Evolutionary conservation across 2,888 invertebrate species (phyloP), one percentile per base, ranked within the genome.

Genomic region (Pterobdella sp.): DNA sequence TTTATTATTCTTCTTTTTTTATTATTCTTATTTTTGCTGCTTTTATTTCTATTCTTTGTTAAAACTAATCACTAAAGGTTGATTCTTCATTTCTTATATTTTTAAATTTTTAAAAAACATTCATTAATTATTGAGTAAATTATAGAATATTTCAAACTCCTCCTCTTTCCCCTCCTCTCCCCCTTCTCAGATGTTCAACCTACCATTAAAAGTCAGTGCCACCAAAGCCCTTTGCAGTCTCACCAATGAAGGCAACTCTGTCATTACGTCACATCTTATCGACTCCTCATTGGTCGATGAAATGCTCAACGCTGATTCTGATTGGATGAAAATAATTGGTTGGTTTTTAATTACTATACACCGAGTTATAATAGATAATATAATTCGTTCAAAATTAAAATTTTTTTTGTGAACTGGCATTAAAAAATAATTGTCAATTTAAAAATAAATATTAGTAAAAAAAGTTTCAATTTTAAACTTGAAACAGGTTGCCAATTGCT

Each of bases 261-360:
- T 14, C 3, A n/a, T 22, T 22, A 56, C 60, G 60, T 56, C 60
- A 56, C 60, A 56, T n/a, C 60, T 56, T 22, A 22, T 56, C 60
- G 60, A n/a, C 60, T 56, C 60, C 3, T 56, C 60, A 56, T 56
- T 56, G 60, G 60, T 56, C 3, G 60, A 56, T n/a, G 60, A 56
- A 4, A 14, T 56, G 60, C 60, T 56, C n/a, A 56, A 4, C n/a
- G 60, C 60, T 3, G 60, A 56, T 14, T 18, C n/a, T 56, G 60
- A 18, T 56, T 56, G 60, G 60, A 4, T 56, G 14, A 56, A 56
- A n/a, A n/a, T 22, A 7, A 56, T 3, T 4, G 60, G 60, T 56
- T 7, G 10, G 22, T n/a, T n/a, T n/a, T n/a, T n/a, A n/a, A n/a
- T n/a, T n/a, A n/a, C n/a, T n/a, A n/a, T n/a, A n/a, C n/a, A n/a